Percentiles rank a stretch among this genome's conserved stretches.
These are phyloP conservation scores for Aricia artaxerxes DNA, from an alignment of 2,888 invertebrate genomes.

Conservation along the genomic window DNA sequence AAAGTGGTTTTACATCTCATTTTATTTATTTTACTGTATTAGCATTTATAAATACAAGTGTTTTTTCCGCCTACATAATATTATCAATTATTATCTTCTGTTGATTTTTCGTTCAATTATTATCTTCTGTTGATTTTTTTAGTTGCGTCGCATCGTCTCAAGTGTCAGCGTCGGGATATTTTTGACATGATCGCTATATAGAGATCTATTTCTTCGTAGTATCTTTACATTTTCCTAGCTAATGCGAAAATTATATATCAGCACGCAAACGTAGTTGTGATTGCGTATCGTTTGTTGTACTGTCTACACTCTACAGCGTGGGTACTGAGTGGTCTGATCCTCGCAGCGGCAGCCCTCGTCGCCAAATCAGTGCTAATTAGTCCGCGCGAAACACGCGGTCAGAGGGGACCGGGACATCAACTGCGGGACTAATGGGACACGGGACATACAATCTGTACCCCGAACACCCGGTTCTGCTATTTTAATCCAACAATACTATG, in stretches of 20 bases:
- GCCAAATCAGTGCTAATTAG: conserved; percentile 21
- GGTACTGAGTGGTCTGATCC: neutral
- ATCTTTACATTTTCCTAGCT: neutral
- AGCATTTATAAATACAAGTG: too few species aligned
- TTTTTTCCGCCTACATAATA: too few species aligned
- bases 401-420: neutral
- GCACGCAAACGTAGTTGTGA: neutral
- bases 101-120: neutral
- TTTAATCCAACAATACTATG: neutral
- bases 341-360: neutral
- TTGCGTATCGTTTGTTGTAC: neutral
- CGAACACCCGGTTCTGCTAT: neutral
- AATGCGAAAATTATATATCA: neutral
- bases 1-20: too few species aligned
- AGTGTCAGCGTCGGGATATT: neutral
- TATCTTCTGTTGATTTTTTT: neutral
- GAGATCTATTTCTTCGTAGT: neutral
- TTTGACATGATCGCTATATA: neutral
- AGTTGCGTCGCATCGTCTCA: too few species aligned
- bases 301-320: neutral
- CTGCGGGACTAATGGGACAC: neutral
- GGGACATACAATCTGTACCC: neutral
- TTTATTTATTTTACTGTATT: too few species aligned
- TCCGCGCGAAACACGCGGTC: neutral
- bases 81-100: too few species aligned